Conservation (phyloP, 2,888 invertebrate species). For the Clepsis dumicolana region DNA sequence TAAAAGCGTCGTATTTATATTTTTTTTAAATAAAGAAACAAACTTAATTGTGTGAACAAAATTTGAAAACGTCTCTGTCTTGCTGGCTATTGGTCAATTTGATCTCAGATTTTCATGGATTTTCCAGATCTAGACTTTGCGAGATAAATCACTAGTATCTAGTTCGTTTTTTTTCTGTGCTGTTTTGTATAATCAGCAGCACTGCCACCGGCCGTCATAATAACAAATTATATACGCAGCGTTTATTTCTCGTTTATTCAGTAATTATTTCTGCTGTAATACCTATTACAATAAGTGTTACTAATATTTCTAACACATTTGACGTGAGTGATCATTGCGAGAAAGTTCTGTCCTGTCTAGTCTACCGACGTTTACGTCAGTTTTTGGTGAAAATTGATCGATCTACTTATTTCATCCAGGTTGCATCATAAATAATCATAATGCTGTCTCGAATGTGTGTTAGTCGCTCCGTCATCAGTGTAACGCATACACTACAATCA, state of each 20-base stretch:
- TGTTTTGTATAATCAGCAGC: slow-evolving; percentile 33
- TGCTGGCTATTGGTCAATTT: not conserved
- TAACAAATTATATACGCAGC: slow-evolving; percentile 23
- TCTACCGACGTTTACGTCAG: slow-evolving; percentile 28
- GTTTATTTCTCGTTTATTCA: not conserved
- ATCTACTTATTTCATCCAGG: slow-evolving; percentile 48
- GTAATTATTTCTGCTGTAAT: not conserved
- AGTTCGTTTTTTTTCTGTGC: slow-evolving; percentile 9
- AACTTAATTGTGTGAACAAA: slow-evolving; percentile 2
- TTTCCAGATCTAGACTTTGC: slow-evolving; percentile 16
- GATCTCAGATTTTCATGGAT: not conserved
- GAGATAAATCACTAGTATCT: slow-evolving; percentile 25
- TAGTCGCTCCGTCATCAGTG: slow-evolving; percentile 67
- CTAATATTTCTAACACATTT: not conserved
- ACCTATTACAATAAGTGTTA: not conserved
- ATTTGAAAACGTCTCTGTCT: not conserved
- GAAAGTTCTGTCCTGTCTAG: slow-evolving; percentile 31
- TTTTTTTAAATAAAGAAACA: not conserved
- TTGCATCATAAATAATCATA: slow-evolving; percentile 59
- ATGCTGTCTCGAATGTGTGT: slow-evolving; percentile 83
- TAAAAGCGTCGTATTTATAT: not conserved
- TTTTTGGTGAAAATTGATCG: slow-evolving; percentile 23
- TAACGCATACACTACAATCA: slow-evolving; percentile 70
- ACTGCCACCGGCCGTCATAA: slow-evolving; percentile 18
- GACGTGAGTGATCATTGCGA: slow-evolving; percentile 21